Evolutionary conservation across 2,797 vertebrate genomes (phyloP).

Genomic region (Psittacula echo): DNA sequence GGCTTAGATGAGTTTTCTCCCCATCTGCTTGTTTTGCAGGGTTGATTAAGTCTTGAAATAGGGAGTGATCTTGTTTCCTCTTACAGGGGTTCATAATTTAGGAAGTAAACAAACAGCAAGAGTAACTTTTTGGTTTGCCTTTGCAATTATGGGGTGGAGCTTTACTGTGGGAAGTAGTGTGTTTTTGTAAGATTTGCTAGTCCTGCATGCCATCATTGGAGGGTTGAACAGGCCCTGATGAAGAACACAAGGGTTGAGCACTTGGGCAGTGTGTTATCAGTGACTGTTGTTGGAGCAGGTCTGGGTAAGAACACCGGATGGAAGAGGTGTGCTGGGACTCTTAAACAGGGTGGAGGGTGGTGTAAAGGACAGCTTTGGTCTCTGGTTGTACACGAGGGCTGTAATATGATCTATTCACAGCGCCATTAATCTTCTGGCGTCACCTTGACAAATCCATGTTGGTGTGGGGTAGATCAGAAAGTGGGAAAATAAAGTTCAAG

Average conservation of each 20-base stretch:
- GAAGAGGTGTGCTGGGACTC: not conserved
- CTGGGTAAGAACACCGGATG: not conserved
- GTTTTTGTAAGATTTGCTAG: not conserved
- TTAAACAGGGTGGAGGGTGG: accelerated
- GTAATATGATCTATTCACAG: accelerated
- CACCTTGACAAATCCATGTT: not conserved
- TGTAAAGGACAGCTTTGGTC: accelerated
- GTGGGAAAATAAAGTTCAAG: accelerated
- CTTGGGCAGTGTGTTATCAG: accelerated
- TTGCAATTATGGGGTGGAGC: slow-evolving; percentile 5
- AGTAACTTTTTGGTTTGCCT: slow-evolving; percentile 19
- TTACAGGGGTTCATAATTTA: not conserved
- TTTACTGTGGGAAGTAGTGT: not conserved
- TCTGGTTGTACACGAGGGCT: not conserved
- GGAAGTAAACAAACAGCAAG: slow-evolving; percentile 44
- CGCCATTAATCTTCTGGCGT: accelerated
- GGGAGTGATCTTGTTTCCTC: not conserved
- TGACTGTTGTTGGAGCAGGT: not conserved
- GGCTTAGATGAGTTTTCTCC: not conserved
- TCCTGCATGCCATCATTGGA: accelerated
- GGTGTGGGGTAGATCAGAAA: not conserved
- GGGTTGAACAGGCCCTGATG: not conserved
- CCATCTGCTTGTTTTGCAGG: not conserved
- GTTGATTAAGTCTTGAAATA: not conserved
- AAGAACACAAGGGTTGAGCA: accelerated